Conservation (phyloP, 2,888 invertebrate genomes). For the Melanchra persicariae region DNA sequence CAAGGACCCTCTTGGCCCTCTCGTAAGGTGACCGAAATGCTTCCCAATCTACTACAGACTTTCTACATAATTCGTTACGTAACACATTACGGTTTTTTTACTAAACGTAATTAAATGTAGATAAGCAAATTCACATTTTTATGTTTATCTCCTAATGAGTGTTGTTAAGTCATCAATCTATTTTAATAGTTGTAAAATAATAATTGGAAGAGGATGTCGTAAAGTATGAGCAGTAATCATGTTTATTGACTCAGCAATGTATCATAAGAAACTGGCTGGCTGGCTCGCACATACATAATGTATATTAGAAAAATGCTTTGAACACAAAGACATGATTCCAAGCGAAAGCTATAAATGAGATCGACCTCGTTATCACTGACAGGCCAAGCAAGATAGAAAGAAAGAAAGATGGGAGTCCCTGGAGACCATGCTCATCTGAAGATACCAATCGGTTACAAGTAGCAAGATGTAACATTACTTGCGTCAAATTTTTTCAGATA, state of each 20-base stretch:
- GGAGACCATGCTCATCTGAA: slow-evolving; percentile 69
- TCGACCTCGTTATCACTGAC: slow-evolving; percentile 78
- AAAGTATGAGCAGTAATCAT: slow-evolving; percentile 13
- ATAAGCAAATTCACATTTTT: slow-evolving; percentile 20
- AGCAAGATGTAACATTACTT: slow-evolving; percentile 37
- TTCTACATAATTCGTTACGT: slow-evolving; percentile 30
- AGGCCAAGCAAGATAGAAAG: slow-evolving; percentile 75
- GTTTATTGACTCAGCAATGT: slow-evolving; percentile 2
- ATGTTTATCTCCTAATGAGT: slow-evolving; percentile 36
- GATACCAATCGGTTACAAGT: slow-evolving; percentile 59
- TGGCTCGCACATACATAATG: not conserved
- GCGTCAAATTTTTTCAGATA: slow-evolving; percentile 21
- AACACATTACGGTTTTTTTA: not conserved
- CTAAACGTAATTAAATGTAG: not conserved
- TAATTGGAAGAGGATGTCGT: slow-evolving; percentile 37
- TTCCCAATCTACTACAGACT: slow-evolving; percentile 60
- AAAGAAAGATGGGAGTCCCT: slow-evolving; percentile 76
- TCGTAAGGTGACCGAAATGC: slow-evolving; percentile 67
- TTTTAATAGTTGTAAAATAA: slow-evolving; percentile 27
- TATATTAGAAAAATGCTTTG: slow-evolving; percentile 31
- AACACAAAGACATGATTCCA: slow-evolving; percentile 62
- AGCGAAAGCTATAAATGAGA: slow-evolving; percentile 75
- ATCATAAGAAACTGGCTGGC: not conserved
- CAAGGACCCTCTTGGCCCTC: slow-evolving; percentile 79
- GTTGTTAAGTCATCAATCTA: slow-evolving; percentile 31